phyloP scores from a whole-genome alignment of 2,888 invertebrate genomes.

The Limnephilus rhombicus region DNA sequence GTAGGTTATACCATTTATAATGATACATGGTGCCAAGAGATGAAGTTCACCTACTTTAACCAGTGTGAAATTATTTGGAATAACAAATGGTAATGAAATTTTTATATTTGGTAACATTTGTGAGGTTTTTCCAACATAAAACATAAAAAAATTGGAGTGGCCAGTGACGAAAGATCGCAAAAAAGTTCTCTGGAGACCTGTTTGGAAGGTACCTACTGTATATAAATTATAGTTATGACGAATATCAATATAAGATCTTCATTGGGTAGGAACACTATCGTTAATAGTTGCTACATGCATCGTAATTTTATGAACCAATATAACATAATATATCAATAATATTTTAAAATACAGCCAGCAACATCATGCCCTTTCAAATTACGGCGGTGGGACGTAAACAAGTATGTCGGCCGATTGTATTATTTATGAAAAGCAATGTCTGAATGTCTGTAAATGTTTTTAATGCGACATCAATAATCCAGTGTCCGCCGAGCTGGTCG shows the following conservation, averaged over 20 bases:
- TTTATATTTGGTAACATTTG: too few species aligned
- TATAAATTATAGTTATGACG: too few species aligned
- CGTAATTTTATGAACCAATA: neutral
- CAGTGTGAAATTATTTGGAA: too few species aligned
- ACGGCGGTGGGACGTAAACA: conserved; percentile 45
- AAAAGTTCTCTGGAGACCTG: too few species aligned
- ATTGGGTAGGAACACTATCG: neutral
- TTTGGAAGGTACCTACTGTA: too few species aligned
- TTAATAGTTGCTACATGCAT: neutral
- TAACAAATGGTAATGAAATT: too few species aligned
- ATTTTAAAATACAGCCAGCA: neutral
- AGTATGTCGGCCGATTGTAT: conserved; percentile 59
- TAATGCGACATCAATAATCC: conserved; percentile 64
- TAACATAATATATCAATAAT: neutral
- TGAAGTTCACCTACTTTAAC: too few species aligned
- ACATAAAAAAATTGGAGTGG: too few species aligned
- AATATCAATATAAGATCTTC: neutral
- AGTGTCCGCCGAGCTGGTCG: conserved; percentile 51
- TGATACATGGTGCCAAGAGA: too few species aligned
- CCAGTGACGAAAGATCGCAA: too few species aligned
- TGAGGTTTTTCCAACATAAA: too few species aligned
- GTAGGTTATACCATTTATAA: too few species aligned
- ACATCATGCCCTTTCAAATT: neutral
- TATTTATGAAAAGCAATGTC: conserved; percentile 64
- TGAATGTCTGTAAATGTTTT: conserved; percentile 61